Conservation (phyloP, 2,797 vertebrate species). For the Philypnodon macrostomus region DNA sequence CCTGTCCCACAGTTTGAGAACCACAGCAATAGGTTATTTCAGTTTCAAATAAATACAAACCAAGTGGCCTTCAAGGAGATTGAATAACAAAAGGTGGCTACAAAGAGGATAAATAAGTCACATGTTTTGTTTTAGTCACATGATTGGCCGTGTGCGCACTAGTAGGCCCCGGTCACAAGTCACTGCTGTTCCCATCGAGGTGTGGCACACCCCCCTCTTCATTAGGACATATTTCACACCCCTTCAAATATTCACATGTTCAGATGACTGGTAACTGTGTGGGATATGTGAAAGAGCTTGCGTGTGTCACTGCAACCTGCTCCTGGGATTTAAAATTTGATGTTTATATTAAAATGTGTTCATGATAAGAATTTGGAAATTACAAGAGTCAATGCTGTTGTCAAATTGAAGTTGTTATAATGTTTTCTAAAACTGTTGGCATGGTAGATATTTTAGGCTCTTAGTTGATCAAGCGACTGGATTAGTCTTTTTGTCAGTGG, state of each 20-base stretch:
- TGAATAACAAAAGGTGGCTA: too few species aligned
- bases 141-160: conserved; percentile 17
- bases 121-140: conserved; percentile 26
- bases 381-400: too few species aligned
- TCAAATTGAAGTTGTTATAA: too few species aligned
- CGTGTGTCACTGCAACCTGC: not conserved
- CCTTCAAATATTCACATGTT: not conserved
- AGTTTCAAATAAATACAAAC: too few species aligned
- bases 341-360: not conserved
- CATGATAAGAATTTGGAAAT: not conserved
- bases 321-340: too few species aligned
- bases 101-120: not conserved
- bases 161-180: conserved; percentile 36
- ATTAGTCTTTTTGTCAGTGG: too few species aligned
- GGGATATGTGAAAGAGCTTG: not conserved
- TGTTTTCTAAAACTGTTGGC: too few species aligned
- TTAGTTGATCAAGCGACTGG: too few species aligned
- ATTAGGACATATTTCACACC: conserved; percentile 16
- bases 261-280: not conserved
- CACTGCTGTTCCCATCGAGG: conserved; percentile 11
- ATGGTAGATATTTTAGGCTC: too few species aligned
- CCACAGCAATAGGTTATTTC: too few species aligned
- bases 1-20: too few species aligned
- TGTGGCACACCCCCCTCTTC: not conserved
- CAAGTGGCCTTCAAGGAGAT: too few species aligned